These are phyloP conservation scores for Lethenteron camtschaticum DNA, from an alignment of 2,113 vertebrate genomes.

Conservation along the genomic window DNA sequence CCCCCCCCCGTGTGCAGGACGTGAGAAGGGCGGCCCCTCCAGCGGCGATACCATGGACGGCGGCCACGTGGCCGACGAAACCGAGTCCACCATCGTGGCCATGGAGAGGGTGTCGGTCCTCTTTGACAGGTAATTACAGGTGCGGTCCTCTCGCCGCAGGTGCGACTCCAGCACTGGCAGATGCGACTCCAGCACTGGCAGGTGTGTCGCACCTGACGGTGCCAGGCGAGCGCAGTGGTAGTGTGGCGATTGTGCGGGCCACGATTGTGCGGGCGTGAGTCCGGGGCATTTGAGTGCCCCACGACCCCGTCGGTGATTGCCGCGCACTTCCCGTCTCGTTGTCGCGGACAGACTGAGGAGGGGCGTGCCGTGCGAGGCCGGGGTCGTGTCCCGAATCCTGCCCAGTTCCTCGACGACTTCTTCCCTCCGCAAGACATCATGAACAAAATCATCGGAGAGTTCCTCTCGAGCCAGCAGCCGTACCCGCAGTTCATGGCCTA, in stretches of 20 bases:
- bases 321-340: no score
- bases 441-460: conserved; percentile 1
- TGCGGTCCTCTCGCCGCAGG: no score
- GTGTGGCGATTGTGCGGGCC: no score
- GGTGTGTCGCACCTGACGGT: no score
- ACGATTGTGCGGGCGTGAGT: no score
- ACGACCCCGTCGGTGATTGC: no score
- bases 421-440: conserved; percentile 3
- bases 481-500: conserved; percentile 3
- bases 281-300: no score
- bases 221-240: no score
- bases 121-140: conserved; percentile 51
- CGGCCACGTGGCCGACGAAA: conserved; percentile 52
- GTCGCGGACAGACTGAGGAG: background rate
- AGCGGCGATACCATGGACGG: conserved; percentile 29
- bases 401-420: conserved; percentile 6
- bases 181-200: no score
- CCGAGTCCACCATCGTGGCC: conserved; percentile 81
- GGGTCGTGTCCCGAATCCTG: conserved; percentile 3
- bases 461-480: conserved; percentile 3
- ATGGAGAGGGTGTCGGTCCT: conserved; percentile 97
- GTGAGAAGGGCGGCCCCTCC: conserved; percentile 64
- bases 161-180: no score
- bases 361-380: conserved; percentile 1
- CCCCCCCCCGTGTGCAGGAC: conserved; percentile 32